Percentiles rank a stretch among this genome's conserved stretches.
These are phyloP conservation scores for Melanotaenia pygmaea DNA, from an alignment of 2,797 vertebrate species.

Conservation along the genomic window DNA sequence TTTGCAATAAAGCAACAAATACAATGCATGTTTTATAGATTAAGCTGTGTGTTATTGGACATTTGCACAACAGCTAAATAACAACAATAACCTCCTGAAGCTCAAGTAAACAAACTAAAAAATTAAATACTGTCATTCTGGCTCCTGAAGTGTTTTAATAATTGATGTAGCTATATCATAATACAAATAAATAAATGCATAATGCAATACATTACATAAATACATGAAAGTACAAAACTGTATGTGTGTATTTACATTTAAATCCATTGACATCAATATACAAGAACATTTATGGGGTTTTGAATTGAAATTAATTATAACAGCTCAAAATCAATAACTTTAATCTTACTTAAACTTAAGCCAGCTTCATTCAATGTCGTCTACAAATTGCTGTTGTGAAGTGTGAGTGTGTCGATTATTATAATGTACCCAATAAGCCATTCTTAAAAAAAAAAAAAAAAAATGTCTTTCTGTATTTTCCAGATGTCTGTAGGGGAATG, in stretches of 20 bases:
- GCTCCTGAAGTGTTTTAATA: slow-evolving; percentile 52
- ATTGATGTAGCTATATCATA: slow-evolving; percentile 50
- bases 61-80: slow-evolving; percentile 30
- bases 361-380: slow-evolving; percentile 2
- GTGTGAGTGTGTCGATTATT: neutral
- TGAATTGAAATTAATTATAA: slow-evolving; percentile 1
- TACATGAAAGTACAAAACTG: slow-evolving; percentile 6
- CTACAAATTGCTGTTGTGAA: neutral
- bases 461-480: neutral
- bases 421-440: too few relatives aligned
- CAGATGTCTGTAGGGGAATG: neutral
- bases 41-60: slow-evolving; percentile 26
- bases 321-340: neutral
- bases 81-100: slow-evolving; percentile 19
- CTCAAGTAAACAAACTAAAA: slow-evolving; percentile 48
- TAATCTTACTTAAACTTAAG: neutral
- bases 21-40: slow-evolving; percentile 26
- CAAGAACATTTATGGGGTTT: neutral
- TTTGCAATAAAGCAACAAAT: slow-evolving; percentile 49
- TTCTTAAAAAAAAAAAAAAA: too few relatives aligned
- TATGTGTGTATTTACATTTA: slow-evolving; percentile 11
- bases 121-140: slow-evolving; percentile 40
- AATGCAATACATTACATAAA: slow-evolving; percentile 37
- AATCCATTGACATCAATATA: slow-evolving; percentile 13
- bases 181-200: slow-evolving; percentile 41